Conservation (phyloP, 2,888 invertebrate species). For the Nomada fabriciana region DNA sequence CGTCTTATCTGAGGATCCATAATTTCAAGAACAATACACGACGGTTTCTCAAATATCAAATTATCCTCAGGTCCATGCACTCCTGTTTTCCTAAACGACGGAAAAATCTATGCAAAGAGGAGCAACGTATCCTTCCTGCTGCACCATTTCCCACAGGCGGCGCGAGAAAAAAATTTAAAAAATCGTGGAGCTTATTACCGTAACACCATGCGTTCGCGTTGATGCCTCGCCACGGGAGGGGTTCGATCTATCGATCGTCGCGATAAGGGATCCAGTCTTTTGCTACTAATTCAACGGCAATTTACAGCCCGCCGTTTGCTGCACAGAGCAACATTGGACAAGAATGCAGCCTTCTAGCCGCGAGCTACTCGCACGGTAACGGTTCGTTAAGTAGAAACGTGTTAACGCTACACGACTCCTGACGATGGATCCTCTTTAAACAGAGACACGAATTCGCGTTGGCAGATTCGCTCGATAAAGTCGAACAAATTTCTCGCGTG, state of each 20-base stretch:
- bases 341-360: conserved; percentile 56
- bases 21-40: too few relatives aligned
- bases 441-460: background rate
- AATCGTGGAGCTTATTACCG: conserved; percentile 28
- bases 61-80: background rate
- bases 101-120: background rate
- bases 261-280: conserved; percentile 47
- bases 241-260: conserved; percentile 35
- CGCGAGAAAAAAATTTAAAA: background rate
- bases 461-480: background rate
- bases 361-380: conserved; percentile 70
- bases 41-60: too few relatives aligned
- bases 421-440: conserved; percentile 60
- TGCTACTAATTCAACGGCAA: conserved; percentile 53
- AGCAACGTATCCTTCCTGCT: background rate
- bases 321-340: conserved; percentile 30
- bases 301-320: conserved; percentile 58
- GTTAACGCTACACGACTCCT: conserved; percentile 75
- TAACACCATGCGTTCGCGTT: conserved; percentile 25
- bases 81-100: background rate
- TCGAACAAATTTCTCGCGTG: background rate
- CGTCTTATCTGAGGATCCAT: too few relatives aligned
- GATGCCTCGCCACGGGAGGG: conserved; percentile 18
- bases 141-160: background rate
- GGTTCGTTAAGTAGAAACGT: conserved; percentile 73